A percentile compares a stretch with the other conserved stretches of the same genome.
These are phyloP conservation scores for Laupala kohalensis DNA, from an alignment of 1,140 invertebrate species.

Conservation along the genomic window DNA sequence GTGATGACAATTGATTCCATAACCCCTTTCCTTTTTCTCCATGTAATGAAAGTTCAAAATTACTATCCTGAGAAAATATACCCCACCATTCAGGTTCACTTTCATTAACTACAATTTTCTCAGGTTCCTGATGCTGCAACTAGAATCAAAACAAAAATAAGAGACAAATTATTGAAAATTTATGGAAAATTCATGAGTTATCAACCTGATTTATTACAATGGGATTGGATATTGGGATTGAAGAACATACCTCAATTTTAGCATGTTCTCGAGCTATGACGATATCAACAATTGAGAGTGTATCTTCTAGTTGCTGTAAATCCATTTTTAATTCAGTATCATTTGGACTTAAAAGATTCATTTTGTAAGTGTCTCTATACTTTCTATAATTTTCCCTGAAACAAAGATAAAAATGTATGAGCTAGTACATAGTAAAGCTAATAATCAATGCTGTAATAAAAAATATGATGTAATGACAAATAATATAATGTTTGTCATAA, in stretches of 20 bases:
- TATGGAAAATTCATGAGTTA: not conserved
- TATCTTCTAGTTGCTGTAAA: constrained; percentile 60
- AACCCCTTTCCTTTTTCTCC: constrained; percentile 37
- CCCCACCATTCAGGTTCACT: constrained; percentile 37
- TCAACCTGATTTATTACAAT: too few species aligned
- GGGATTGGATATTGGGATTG: too few species aligned
- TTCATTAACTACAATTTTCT: constrained; percentile 35
- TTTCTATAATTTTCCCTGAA: constrained; percentile 48
- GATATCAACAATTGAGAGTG: constrained; percentile 57
- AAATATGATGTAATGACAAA: too few species aligned
- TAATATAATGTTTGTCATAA: too few species aligned
- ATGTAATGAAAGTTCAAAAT: constrained; percentile 20
- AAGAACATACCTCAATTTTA: constrained; percentile 45
- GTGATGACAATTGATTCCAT: constrained; percentile 49
- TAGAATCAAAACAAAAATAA: constrained; percentile 24
- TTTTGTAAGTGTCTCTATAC: constrained; percentile 60
- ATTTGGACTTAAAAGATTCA: constrained; percentile 52
- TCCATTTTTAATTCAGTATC: constrained; percentile 59
- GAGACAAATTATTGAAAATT: too few species aligned
- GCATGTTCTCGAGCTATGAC: constrained; percentile 67
- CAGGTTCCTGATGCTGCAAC: constrained; percentile 41
- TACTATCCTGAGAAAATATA: constrained; percentile 21
- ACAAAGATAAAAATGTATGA: too few species aligned
- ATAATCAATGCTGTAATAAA: too few species aligned
- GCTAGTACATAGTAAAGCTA: too few species aligned